These are phyloP conservation scores for Chaetodon auriga DNA, from an alignment of 2,113 vertebrate species.

Conservation along the genomic window DNA sequence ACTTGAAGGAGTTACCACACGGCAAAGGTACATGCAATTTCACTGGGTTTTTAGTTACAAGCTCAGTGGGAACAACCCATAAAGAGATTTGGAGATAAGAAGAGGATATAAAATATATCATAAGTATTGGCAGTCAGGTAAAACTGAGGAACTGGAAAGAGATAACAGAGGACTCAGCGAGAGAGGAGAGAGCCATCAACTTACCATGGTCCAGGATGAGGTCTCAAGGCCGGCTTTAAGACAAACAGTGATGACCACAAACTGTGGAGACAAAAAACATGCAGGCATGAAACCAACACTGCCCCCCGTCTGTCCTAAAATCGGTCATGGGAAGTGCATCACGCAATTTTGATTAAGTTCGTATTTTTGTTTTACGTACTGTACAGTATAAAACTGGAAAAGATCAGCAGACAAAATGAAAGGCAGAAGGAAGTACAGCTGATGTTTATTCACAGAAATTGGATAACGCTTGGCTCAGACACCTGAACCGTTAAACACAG, in stretches of 20 bases:
- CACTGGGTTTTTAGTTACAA: conserved; percentile 41
- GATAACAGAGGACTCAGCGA: conserved; percentile 32
- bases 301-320: background rate
- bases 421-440: background rate
- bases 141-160: conserved; percentile 48
- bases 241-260: conserved; percentile 99
- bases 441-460: conserved; percentile 28
- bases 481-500: conserved; percentile 31
- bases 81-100: conserved; percentile 43
- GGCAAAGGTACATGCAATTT: conserved; percentile 11
- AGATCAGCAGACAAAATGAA: conserved; percentile 9
- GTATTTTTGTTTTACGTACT: background rate
- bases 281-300: conserved; percentile 21
- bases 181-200: conserved; percentile 50
- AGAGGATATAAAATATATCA: conserved; percentile 51
- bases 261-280: conserved; percentile 84
- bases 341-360: background rate
- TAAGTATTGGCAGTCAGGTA: conserved; percentile 39
- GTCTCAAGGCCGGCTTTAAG: conserved; percentile 98
- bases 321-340: background rate
- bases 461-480: conserved; percentile 39
- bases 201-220: conserved; percentile 97
- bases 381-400: background rate
- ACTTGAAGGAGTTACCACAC: conserved; percentile 18
- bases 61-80: conserved; percentile 32